Conservation (phyloP, 2,113 vertebrate species). For the Regulus satrapa region DNA sequence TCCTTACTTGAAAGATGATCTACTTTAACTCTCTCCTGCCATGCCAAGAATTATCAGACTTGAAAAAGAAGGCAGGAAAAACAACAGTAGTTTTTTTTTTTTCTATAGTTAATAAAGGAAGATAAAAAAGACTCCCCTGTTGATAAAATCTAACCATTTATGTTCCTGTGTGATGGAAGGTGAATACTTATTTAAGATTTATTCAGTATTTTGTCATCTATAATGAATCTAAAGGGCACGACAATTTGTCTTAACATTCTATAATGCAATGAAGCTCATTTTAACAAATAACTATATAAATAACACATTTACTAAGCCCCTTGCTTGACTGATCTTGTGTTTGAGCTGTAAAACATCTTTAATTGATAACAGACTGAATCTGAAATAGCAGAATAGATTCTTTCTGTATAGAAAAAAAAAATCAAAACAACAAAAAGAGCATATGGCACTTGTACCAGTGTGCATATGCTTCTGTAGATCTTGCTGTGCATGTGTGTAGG, state of each 20-base stretch:
- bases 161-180: constrained; percentile 42
- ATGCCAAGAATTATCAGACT: neutral
- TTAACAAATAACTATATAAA: constrained; percentile 60
- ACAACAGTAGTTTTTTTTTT: neutral
- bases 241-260: constrained; percentile 64
- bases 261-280: constrained; percentile 31
- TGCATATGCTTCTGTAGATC: neutral
- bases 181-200: constrained; percentile 59
- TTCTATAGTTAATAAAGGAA: constrained; percentile 11
- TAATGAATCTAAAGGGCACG: constrained; percentile 64
- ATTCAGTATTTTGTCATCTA: constrained; percentile 54
- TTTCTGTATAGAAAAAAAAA: neutral
- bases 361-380: constrained; percentile 35
- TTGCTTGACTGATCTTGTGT: constrained; percentile 29
- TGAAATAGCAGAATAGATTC: neutral
- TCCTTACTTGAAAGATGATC: neutral
- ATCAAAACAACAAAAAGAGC: no score
- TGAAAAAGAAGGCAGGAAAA: neutral
- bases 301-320: constrained; percentile 24
- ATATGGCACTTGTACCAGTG: neutral
- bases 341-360: constrained; percentile 44
- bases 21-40: neutral
- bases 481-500: neutral
- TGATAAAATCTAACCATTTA: constrained; percentile 45
- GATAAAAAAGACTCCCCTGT: constrained; percentile 24